Evolutionary conservation across 2,888 invertebrate species (phyloP).

Genomic region (Osmoderma eremita): DNA sequence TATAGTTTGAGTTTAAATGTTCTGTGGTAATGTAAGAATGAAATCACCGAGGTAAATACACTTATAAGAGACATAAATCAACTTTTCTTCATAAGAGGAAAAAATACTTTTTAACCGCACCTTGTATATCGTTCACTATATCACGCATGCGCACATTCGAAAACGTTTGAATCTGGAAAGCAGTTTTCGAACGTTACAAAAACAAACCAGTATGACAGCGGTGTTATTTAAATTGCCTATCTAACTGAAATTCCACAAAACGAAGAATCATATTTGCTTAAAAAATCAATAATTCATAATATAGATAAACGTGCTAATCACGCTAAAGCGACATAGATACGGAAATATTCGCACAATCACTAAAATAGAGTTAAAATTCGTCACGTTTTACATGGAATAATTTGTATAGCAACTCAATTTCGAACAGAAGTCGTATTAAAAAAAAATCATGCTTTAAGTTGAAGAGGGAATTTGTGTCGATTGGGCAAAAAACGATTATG

Average conservation of each 20-base stretch:
- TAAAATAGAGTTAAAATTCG: too few relatives aligned
- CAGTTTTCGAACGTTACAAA: neutral
- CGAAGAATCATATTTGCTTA: neutral
- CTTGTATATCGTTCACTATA: neutral
- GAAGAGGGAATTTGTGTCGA: neutral
- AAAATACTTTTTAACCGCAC: neutral
- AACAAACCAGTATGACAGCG: constrained; percentile 6
- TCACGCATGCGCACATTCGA: neutral
- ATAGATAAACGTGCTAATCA: too few relatives aligned
- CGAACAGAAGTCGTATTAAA: too few relatives aligned
- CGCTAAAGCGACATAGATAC: too few relatives aligned
- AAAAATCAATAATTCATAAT: neutral
- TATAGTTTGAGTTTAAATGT: too few relatives aligned
- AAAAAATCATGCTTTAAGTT: constrained; percentile 2
- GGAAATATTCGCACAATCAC: too few relatives aligned
- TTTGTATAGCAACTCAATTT: too few relatives aligned
- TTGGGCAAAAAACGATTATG: constrained; percentile 16
- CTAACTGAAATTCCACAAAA: neutral
- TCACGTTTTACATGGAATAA: too few relatives aligned
- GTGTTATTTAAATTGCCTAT: constrained; percentile 30
- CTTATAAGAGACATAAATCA: neutral
- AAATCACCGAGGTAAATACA: neutral
- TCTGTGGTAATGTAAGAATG: neutral
- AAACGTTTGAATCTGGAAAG: constrained; percentile 9
- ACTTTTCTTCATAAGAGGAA: neutral